Conservation (phyloP, 2,797 vertebrate genomes). For the Tympanoctomys barrerae region DNA sequence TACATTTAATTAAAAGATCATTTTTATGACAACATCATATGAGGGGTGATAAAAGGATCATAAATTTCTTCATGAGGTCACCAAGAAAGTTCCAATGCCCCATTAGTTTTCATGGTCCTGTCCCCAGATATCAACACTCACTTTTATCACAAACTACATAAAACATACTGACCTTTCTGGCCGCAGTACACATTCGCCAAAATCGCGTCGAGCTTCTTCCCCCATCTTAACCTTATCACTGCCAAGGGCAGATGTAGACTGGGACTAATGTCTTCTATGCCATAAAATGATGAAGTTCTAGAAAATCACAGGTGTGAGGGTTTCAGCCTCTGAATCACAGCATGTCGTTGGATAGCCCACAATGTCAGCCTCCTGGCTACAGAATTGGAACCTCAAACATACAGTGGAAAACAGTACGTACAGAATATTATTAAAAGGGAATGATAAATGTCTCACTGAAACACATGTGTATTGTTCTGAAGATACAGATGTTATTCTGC, state of each 20-base stretch:
- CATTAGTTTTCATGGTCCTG: conserved; percentile 80
- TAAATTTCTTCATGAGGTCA: conserved; percentile 76
- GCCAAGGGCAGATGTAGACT: conserved; percentile 75
- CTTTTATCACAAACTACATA: conserved; percentile 80
- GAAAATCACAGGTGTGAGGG: conserved; percentile 70
- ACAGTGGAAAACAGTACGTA: conserved; percentile 16
- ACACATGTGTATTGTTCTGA: neutral
- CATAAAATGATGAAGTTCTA: conserved; percentile 79
- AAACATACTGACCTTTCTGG: conserved; percentile 79
- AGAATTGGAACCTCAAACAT: conserved; percentile 49
- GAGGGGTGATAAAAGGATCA: conserved; percentile 71
- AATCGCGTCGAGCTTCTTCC: conserved; percentile 75
- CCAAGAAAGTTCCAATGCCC: conserved; percentile 81
- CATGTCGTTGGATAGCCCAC: conserved; percentile 56
- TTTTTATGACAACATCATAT: conserved; percentile 71
- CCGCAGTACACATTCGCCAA: conserved; percentile 56
- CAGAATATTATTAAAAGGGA: conserved; percentile 21
- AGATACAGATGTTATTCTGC: conserved; percentile 4
- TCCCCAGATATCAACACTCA: conserved; percentile 78
- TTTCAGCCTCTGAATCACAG: conserved; percentile 47
- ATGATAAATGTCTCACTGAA: neutral
- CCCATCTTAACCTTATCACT: conserved; percentile 74
- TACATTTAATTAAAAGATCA: conserved; percentile 79
- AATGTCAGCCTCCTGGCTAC: conserved; percentile 38
- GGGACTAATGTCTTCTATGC: conserved; percentile 61